Percentiles rank a stretch among this genome's conserved stretches.
These are phyloP conservation scores for Myocastor coypus DNA, from an alignment of 2,113 vertebrate genomes.

Conservation along the genomic window DNA sequence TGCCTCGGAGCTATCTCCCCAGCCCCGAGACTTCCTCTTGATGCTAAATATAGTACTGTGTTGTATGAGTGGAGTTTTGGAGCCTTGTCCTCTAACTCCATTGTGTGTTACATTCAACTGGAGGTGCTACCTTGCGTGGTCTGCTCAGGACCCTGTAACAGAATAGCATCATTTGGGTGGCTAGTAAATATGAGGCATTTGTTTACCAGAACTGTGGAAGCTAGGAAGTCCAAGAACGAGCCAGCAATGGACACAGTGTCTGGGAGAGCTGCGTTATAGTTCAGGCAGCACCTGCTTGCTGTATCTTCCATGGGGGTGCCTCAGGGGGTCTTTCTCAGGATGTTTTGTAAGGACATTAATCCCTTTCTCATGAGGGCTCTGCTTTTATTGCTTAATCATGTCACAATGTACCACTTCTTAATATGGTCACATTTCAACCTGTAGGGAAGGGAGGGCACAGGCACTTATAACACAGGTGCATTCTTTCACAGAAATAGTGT, in stretches of 20 bases:
- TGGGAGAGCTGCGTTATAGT: neutral
- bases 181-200: neutral
- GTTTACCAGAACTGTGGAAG: neutral
- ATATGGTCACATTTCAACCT: neutral
- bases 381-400: neutral
- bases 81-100: neutral
- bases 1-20: no score
- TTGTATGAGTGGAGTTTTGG: neutral
- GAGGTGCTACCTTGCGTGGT: neutral
- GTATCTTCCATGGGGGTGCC: neutral
- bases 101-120: neutral
- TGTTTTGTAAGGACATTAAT: no score
- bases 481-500: no score
- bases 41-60: neutral
- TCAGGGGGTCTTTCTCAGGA: neutral
- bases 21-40: neutral
- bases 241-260: neutral
- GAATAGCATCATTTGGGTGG: fast-evolving
- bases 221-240: neutral
- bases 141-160: neutral
- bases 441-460: no score
- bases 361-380: neutral
- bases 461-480: no score
- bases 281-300: neutral
- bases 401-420: neutral